Evolutionary conservation across 2,113 vertebrate genomes (phyloP).

Genomic region (Crotalus viridis): DNA sequence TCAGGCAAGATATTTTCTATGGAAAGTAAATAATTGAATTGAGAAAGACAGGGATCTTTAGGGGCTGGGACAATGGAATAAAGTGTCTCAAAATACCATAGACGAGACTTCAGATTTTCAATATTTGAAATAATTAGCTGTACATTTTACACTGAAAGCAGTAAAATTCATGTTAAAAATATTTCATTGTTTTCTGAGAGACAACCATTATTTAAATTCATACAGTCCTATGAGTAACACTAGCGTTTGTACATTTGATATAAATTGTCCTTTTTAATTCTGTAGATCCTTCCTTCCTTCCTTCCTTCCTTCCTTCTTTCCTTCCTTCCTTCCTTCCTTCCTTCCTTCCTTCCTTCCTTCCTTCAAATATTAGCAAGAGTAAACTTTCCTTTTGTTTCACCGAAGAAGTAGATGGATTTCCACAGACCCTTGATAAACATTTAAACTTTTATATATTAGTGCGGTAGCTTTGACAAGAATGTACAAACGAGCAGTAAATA

Average conservation of each 20-base stretch:
- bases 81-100: neutral
- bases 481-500: neutral
- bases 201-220: neutral
- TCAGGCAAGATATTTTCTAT: neutral
- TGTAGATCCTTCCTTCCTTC: neutral
- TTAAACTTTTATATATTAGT: neutral
- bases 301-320: neutral
- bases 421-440: neutral
- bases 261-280: neutral
- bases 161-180: neutral
- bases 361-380: no score
- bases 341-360: neutral
- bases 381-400: fast-evolving
- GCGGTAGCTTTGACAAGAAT: neutral
- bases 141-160: neutral
- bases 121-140: neutral
- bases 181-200: neutral
- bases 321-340: neutral
- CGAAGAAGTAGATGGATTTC: neutral
- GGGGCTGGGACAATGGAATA: neutral
- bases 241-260: neutral
- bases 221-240: neutral
- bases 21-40: neutral
- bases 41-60: neutral
- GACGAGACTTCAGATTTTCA: neutral